Evolutionary conservation across 2,888 invertebrate genomes (phyloP).

Genomic region (Scaptomyza polygonia): DNA sequence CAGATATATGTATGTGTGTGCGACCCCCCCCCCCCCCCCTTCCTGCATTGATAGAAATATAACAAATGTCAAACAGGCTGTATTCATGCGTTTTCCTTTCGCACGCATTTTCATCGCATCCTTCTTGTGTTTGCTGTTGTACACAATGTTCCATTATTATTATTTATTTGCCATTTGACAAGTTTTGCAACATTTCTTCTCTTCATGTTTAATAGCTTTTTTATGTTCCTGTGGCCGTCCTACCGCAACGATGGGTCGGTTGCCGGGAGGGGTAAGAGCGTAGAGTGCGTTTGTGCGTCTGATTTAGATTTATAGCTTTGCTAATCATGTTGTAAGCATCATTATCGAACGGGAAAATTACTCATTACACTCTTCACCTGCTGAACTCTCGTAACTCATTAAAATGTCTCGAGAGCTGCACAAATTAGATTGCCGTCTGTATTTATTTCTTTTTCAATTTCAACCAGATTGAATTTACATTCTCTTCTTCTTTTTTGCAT

Average conservation of each 20-base stretch:
- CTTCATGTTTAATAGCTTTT: constrained; percentile 59
- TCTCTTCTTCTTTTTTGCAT: not conserved
- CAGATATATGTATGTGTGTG: not conserved
- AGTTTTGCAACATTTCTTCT: constrained; percentile 59
- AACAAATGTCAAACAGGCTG: constrained; percentile 38
- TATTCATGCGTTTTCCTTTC: constrained; percentile 49
- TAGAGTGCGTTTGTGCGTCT: not conserved
- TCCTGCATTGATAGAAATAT: constrained; percentile 3
- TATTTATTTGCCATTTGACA: constrained; percentile 50
- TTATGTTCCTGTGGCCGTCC: constrained; percentile 57
- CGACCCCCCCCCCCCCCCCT: constrained; percentile 26
- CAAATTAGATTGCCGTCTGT: not conserved
- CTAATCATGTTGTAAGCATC: constrained; percentile 24
- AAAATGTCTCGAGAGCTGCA: constrained; percentile 16
- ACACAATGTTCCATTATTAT: constrained; percentile 37
- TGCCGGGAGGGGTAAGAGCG: constrained; percentile 2
- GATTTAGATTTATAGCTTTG: constrained; percentile 24
- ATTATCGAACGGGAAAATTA: constrained; percentile 34
- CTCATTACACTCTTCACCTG: constrained; percentile 9
- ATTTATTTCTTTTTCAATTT: constrained; percentile 6
- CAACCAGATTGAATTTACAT: constrained; percentile 18
- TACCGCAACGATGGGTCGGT: constrained; percentile 51
- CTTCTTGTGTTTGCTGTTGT: constrained; percentile 19
- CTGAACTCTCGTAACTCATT: constrained; percentile 10
- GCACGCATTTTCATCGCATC: constrained; percentile 51